These are phyloP conservation scores for Phanerotoma sp. DNA, from an alignment of 2,888 invertebrate genomes.

Conservation along the genomic window DNA sequence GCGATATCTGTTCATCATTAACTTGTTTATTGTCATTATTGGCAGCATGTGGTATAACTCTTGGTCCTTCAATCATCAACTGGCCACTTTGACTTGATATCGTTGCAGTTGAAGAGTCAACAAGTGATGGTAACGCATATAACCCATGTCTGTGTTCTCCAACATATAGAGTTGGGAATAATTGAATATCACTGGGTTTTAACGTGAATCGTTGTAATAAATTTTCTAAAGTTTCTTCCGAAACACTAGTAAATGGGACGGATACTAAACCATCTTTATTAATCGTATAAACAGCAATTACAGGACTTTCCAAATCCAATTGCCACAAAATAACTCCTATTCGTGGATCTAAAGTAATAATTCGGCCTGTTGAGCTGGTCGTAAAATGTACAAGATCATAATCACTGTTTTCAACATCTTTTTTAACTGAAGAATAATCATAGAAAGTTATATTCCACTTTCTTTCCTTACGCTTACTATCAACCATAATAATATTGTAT, in stretches of 20 bases:
- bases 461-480: conserved; percentile 71
- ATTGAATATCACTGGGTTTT: conserved; percentile 58
- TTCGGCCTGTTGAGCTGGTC: conserved; percentile 83
- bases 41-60: conserved; percentile 44
- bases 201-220: conserved; percentile 56
- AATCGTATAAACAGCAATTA: conserved; percentile 84
- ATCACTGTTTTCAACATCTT: conserved; percentile 72
- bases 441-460: conserved; percentile 97
- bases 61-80: conserved; percentile 74
- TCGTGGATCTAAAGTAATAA: conserved; percentile 81
- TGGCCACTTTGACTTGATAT: conserved; percentile 73
- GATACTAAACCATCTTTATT: conserved; percentile 76
- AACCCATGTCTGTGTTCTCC: conserved; percentile 85
- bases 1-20: conserved; percentile 38
- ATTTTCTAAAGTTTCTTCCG: conserved; percentile 79
- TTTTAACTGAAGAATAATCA: conserved; percentile 87
- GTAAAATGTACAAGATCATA: conserved; percentile 88
- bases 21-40: conserved; percentile 41
- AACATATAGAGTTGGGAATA: conserved; percentile 82
- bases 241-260: conserved; percentile 87
- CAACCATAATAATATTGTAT: conserved; percentile 93
- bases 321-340: conserved; percentile 87
- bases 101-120: conserved; percentile 86
- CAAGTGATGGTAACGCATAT: conserved; percentile 89
- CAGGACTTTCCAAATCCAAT: conserved; percentile 82